Evolutionary conservation across 2,888 invertebrate species (phyloP), one percentile per base, ranked within the genome.

Genomic region (Drosophila pseudotakahashii): DNA sequence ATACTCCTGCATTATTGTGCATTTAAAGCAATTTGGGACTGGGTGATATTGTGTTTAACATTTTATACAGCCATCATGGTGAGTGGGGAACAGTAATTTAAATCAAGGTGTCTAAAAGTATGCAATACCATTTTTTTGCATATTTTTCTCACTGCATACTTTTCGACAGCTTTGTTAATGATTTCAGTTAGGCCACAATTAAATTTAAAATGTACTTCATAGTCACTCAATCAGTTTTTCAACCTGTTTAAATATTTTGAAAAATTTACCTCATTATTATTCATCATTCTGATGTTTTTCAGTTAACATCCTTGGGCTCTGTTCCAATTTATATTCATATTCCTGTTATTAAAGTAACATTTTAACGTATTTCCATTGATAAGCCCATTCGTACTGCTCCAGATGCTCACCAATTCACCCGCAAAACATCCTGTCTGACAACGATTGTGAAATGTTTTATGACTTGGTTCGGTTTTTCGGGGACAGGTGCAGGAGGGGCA

Each of bases 1-100:
- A 99, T 99, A 93, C 95, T 99, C 89, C 95, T 99, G 89, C 99
- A 99, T 94, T 99, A 99, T 94, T 99, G 99, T 94, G 98, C 99
- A 91, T 99, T 99, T 94, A 98, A 99, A 94, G 97, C 98, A 90
- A 97, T 98, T 92, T 99, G 99, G 98, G 99, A 99, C 94, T 99
- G 99, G 99, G 97, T 99, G 93, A 99, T 99, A 93, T 95, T 99
- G 89, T 98, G 98, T 94, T 95, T 99, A 92, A 99, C 99, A 89
- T 99, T 99, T 95, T 99, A 99, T 94, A 99, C 99, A 88, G 99
- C 92, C 86, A 92, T 92, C 88, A 92, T 92, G 92, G 92, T 92
- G 78, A 90, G 91, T 89, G 9, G 7, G 7, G 5, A 16, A 3
- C 19, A 3, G 2, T 30, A 2, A 30, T n/a, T 0, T 3, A 14